Percentiles rank a stretch among this genome's conserved stretches.
These are phyloP conservation scores for Hippopotamyrus pictus DNA, from an alignment of 2,797 vertebrate genomes.

Conservation along the genomic window DNA sequence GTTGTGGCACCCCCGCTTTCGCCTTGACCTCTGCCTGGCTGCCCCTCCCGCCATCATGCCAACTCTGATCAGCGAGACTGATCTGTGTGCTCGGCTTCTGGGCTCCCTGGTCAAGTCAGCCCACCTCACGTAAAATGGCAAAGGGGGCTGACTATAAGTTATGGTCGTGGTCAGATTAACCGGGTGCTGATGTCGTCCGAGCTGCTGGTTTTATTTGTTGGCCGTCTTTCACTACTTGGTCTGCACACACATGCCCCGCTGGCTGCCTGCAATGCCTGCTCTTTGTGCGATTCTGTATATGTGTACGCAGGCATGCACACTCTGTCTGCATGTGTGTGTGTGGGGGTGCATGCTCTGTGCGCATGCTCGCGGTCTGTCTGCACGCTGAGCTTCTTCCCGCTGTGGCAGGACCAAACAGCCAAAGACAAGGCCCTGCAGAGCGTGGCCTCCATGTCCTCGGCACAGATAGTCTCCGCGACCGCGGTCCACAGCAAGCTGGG, in stretches of 20 bases:
- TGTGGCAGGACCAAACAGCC: slow-evolving; percentile 86
- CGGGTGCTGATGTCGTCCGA: not conserved
- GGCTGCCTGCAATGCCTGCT: not conserved
- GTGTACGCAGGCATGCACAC: not conserved
- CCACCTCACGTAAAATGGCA: not conserved
- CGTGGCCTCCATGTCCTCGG: slow-evolving; percentile 97
- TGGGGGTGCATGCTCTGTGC: not conserved
- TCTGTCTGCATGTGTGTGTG: not conserved
- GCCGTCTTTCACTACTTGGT: not conserved
- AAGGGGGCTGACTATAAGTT: not conserved
- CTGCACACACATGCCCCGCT: not conserved
- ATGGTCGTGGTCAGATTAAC: not conserved
- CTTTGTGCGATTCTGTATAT: not conserved
- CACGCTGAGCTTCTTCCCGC: slow-evolving; percentile 58
- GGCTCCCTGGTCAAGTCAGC: not conserved
- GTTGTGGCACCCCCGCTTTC: slow-evolving; percentile 33
- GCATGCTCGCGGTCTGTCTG: slow-evolving; percentile 29
- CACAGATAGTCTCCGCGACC: slow-evolving; percentile 96
- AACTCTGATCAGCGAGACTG: not conserved
- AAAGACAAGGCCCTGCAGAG: slow-evolving; percentile 98
- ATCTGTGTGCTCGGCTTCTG: not conserved
- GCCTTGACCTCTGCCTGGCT: not conserved
- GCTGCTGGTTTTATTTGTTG: not conserved
- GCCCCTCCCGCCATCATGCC: not conserved
- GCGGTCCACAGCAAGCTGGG: slow-evolving; percentile 97